Conservation (phyloP, 35 echinoderm and acorn worm species). For the Acanthaster planci region DNA sequence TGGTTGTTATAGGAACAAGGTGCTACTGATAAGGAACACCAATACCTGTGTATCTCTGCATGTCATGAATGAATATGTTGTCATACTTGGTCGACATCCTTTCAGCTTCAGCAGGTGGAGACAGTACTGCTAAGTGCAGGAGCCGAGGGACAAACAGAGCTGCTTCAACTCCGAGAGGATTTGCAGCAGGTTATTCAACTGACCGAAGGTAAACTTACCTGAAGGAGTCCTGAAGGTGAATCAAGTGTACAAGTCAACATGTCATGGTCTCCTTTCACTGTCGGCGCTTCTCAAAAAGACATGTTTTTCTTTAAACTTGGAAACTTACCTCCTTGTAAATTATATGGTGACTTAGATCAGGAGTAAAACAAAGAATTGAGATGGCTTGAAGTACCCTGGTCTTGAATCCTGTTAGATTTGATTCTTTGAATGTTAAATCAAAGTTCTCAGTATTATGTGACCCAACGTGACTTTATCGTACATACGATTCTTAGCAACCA, state of each 20-base stretch:
- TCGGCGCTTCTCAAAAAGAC: background rate
- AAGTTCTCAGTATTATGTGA: too few relatives aligned
- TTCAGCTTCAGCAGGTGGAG: conserved; percentile 69
- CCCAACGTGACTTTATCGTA: too few relatives aligned
- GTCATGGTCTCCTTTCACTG: background rate
- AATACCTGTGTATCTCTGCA: too few relatives aligned
- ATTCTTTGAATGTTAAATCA: too few relatives aligned
- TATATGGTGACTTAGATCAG: background rate
- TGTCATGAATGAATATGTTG: background rate
- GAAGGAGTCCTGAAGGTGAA: background rate
- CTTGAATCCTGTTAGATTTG: too few relatives aligned
- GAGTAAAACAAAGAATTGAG: too few relatives aligned
- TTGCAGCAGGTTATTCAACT: conserved; percentile 74
- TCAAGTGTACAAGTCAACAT: background rate
- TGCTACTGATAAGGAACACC: too few relatives aligned
- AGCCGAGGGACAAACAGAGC: conserved; percentile 59
- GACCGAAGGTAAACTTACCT: conserved; percentile 75
- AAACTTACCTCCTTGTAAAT: background rate
- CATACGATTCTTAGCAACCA: too few relatives aligned
- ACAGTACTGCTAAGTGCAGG: conserved; percentile 64
- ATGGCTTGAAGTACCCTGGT: too few relatives aligned
- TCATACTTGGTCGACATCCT: background rate
- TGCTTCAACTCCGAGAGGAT: conserved; percentile 69
- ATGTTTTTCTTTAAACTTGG: background rate
- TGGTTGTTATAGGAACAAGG: background rate